These are phyloP conservation scores for Phoxinus dragarum DNA, from an alignment of 2,797 vertebrate species.

Conservation along the genomic window DNA sequence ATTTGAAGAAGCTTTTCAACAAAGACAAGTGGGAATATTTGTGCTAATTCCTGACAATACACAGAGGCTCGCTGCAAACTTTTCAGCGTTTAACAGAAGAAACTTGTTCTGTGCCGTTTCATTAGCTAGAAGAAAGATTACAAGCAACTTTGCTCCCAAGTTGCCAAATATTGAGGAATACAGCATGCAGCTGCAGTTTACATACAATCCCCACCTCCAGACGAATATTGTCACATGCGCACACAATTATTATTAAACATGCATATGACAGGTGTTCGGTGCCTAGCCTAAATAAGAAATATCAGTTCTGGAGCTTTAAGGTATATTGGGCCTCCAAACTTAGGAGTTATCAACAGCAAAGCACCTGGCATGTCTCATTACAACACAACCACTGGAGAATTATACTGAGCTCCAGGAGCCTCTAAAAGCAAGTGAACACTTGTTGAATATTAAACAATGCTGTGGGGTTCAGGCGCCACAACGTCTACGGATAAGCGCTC, in stretches of 20 bases:
- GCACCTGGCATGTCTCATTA: slow-evolving; percentile 50
- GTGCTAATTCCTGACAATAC: slow-evolving; percentile 8
- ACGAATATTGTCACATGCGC: slow-evolving; percentile 1
- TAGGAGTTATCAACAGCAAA: slow-evolving; percentile 46
- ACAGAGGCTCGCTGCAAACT: neutral
- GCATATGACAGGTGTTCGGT: slow-evolving; percentile 21
- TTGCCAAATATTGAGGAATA: slow-evolving; percentile 15
- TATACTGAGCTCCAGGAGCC: slow-evolving; percentile 29
- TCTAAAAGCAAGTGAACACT: slow-evolving; percentile 18
- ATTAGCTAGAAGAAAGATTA: slow-evolving; percentile 19
- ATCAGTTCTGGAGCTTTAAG: slow-evolving; percentile 25
- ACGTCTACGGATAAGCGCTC: neutral
- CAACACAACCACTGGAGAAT: slow-evolving; percentile 33
- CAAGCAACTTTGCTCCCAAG: neutral
- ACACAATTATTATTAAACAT: slow-evolving; percentile 27
- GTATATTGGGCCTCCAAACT: slow-evolving; percentile 29
- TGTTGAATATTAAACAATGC: slow-evolving; percentile 21
- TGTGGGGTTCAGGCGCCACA: neutral
- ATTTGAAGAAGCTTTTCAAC: neutral
- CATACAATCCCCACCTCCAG: slow-evolving; percentile 16
- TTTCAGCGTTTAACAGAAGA: neutral
- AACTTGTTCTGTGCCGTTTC: neutral
- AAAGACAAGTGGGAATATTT: neutral
- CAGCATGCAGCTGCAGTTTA: neutral
- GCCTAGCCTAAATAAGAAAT: slow-evolving; percentile 18